Percentiles rank a stretch among this genome's conserved stretches.
Conservation (phyloP, 2,113 vertebrate species). For the Pongo pygmaeus region DNA sequence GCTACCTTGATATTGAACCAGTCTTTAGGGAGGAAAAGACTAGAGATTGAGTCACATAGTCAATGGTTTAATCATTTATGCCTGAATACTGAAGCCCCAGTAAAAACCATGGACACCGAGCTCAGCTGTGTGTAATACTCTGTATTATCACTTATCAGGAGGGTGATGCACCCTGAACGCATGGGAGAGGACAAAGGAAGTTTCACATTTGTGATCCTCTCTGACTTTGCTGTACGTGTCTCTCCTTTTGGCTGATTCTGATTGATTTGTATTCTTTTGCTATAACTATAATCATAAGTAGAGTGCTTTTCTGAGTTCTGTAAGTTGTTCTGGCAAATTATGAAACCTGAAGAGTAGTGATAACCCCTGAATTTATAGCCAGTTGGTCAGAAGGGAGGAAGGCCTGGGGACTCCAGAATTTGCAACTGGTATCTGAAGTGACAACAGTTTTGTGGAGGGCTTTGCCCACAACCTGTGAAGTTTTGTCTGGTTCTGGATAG, state of each 20-base stretch:
- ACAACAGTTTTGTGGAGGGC: neutral
- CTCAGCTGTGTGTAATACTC: neutral
- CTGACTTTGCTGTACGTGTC: neutral
- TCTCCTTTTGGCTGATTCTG: neutral
- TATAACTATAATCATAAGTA: neutral
- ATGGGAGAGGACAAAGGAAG: neutral
- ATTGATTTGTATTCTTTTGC: neutral
- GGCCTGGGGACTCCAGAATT: neutral
- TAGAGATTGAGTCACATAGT: neutral
- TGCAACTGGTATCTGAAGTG: neutral
- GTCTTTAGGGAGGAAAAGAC: no score
- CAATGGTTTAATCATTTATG: neutral
- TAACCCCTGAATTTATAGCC: neutral
- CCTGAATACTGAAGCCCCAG: neutral
- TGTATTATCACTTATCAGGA: neutral
- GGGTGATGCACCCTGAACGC: no score
- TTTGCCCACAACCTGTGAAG: neutral
- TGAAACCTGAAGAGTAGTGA: neutral
- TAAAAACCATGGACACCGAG: neutral
- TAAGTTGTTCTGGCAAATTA: neutral
- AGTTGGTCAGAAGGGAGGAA: neutral
- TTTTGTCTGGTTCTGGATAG: rapidly evolving
- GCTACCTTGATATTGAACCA: neutral
- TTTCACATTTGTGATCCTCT: neutral
- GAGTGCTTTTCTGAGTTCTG: neutral